These are phyloP conservation scores for Patiria pectinifera DNA, from an alignment of 53 echinoderm and acorn worm species.

Conservation along the genomic window DNA sequence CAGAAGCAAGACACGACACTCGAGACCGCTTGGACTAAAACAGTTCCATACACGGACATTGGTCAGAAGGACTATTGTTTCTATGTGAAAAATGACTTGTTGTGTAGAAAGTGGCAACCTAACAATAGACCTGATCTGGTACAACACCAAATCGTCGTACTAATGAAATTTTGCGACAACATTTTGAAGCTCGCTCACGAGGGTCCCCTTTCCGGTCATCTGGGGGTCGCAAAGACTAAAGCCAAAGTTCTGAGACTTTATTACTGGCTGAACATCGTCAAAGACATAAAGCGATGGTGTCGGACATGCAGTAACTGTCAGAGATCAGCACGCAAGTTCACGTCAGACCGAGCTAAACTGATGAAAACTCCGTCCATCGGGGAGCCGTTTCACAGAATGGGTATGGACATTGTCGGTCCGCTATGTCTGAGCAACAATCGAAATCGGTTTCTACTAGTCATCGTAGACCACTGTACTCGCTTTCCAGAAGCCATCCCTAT, in stretches of 20 bases:
- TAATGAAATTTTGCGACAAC: neutral
- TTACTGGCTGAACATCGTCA: neutral
- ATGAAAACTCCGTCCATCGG: constrained; percentile 9
- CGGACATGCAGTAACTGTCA: neutral
- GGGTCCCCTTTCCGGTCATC: neutral
- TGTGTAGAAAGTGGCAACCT: constrained; percentile 6
- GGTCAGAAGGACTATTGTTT: neutral
- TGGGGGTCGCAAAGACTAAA: neutral
- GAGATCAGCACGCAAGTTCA: neutral
- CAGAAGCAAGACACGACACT: constrained; percentile 6
- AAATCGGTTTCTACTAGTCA: constrained; percentile 55
- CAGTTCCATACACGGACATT: neutral
- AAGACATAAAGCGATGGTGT: neutral
- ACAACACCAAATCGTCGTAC: constrained; percentile 22
- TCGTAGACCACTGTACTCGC: constrained; percentile 61
- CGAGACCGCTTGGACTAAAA: neutral
- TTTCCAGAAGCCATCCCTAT: constrained; percentile 70
- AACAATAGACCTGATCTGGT: neutral
- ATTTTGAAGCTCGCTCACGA: neutral
- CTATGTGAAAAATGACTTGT: neutral
- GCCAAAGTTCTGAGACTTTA: neutral
- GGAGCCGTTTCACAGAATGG: constrained; percentile 58
- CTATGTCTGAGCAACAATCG: constrained; percentile 26
- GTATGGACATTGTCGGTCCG: constrained; percentile 66
- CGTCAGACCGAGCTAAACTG: neutral